A percentile compares a stretch with the other conserved stretches of the same genome.
These are phyloP conservation scores for Myiotriccus ornatus DNA, from an alignment of 2,797 vertebrate genomes.

Conservation along the genomic window DNA sequence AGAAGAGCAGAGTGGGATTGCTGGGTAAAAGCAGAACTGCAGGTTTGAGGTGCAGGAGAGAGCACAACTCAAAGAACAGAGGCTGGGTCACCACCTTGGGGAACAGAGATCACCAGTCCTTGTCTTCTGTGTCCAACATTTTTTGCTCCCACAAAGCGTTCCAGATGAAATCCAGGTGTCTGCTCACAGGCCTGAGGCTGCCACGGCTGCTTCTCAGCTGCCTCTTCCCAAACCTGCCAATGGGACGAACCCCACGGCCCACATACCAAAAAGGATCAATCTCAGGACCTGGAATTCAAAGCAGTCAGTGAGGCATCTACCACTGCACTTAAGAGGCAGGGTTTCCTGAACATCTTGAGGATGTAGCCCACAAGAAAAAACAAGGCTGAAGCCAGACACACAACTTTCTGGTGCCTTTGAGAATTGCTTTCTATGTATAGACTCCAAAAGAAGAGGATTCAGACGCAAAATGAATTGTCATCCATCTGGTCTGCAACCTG, in stretches of 20 bases:
- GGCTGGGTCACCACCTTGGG: background rate
- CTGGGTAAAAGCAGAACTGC: background rate
- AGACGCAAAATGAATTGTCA: background rate
- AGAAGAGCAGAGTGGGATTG: background rate
- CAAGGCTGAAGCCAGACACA: background rate
- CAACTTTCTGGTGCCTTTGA: background rate
- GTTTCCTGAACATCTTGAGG: background rate
- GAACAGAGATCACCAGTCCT: constrained; percentile 71
- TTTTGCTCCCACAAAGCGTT: constrained; percentile 78
- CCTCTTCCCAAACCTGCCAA: constrained; percentile 90
- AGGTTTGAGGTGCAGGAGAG: background rate
- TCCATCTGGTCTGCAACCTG: background rate
- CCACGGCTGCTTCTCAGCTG: constrained; percentile 62
- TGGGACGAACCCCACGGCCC: constrained; percentile 88
- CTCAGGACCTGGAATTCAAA: constrained; percentile 83
- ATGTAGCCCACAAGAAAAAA: background rate
- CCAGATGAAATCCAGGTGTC: constrained; percentile 77
- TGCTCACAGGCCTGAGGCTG: constrained; percentile 70
- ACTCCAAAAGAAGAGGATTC: background rate
- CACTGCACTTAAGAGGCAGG: background rate
- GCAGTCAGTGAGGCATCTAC: background rate
- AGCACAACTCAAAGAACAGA: background rate
- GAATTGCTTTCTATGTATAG: background rate
- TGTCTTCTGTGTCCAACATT: constrained; percentile 49
- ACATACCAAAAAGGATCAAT: constrained; percentile 92